Base-by-base conservation (phyloP, 2,888 invertebrate genomes). In the Dryocosmus kuriphilus region DNA sequence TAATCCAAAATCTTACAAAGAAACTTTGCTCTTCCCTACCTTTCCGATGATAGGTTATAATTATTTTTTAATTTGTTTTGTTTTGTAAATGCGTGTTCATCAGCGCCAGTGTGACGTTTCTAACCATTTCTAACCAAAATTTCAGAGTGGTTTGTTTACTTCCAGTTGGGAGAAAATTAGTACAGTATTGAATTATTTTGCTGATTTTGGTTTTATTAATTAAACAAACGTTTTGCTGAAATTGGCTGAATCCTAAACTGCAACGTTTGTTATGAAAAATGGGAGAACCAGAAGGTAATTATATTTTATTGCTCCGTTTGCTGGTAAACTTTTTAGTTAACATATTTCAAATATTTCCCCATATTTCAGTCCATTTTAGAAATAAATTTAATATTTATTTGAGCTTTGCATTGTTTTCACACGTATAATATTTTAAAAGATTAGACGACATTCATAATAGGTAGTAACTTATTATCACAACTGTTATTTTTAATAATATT, bases 41-140 rank as follows among this genome's bases (percentile, higher is more conserved):
- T 41, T 41, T 16, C 41, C 41, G 1, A 41, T 16, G 41, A 16
- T 41, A 5, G 41, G 41, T 41, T 16, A 41, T 41, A 16, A 41
- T 41, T 41, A 0, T 16, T 41, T 41, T 41, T 16, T 16, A 16
- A 16, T 41, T 16, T 41, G 5, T 41, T 41, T 16, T 41, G 5
- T 11, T 2, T 35, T 35, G 11, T 35, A 11, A 35, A 9, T 11
- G 35, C 35, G 35, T 35, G 35, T 35, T 35, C 0, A 35, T 35
- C 16, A 38, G 38, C 41, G 41, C 38, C 41, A 65, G 22, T 41
- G 24, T 67, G 22, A 67, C 41, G 41, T 46, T 67, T 27, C 67
- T 67, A 67, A 67, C 46, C 46, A 65, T 46, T 67, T 27, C 67
- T 67, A 67, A 67, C 46, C 46, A 65, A 65, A 38, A 65, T 65